Evolutionary conservation across 2,888 invertebrate species (phyloP).

Genomic region (Villa cingulata): DNA sequence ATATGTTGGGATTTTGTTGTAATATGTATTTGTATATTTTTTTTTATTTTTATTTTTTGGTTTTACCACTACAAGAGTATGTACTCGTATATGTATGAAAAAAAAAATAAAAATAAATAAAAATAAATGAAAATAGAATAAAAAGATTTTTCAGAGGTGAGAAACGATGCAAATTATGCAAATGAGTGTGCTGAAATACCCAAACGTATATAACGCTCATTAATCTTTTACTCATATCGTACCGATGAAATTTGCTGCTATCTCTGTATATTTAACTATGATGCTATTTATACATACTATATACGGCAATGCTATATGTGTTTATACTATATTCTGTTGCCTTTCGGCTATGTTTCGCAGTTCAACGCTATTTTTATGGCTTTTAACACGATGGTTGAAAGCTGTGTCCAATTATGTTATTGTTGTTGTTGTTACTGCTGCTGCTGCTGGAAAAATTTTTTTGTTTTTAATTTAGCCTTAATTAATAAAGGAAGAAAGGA

Average conservation of each 20-base stretch:
- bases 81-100: background rate
- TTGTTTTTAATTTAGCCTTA: too few species aligned
- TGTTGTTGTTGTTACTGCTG: too few species aligned
- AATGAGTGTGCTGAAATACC: slow-evolving; percentile 14
- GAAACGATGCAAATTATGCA: slow-evolving; percentile 14
- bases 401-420: too few species aligned
- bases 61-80: too few species aligned
- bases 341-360: background rate
- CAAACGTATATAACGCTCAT: slow-evolving; percentile 12
- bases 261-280: background rate
- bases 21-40: too few species aligned
- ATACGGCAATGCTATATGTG: too few species aligned
- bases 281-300: too few species aligned
- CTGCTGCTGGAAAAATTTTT: too few species aligned
- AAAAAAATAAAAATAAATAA: background rate
- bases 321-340: background rate
- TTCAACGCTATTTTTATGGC: slow-evolving; percentile 1
- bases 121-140: slow-evolving; percentile 3
- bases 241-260: background rate
- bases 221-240: slow-evolving; percentile 14
- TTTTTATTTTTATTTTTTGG: too few species aligned
- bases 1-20: too few species aligned
- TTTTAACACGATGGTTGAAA: slow-evolving; percentile 5
- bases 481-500: too few species aligned
- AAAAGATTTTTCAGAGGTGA: slow-evolving; percentile 9